These are phyloP conservation scores for Chionomys nivalis DNA, from an alignment of 2,113 vertebrate species.

Conservation along the genomic window DNA sequence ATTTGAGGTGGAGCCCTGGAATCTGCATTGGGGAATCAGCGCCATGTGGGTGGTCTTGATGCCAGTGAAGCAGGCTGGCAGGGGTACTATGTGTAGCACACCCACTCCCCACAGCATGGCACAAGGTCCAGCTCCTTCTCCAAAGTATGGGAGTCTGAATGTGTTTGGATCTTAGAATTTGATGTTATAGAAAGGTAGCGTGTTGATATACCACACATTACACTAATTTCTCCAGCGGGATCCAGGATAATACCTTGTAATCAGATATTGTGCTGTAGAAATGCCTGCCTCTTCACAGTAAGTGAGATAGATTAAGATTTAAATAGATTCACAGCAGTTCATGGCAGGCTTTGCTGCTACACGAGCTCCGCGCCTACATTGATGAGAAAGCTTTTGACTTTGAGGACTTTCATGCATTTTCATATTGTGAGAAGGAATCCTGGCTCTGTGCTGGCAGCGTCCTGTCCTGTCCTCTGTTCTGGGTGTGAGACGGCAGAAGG, in stretches of 20 bases:
- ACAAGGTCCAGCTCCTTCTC: background rate
- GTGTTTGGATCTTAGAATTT: constrained; percentile 9
- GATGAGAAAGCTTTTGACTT: constrained; percentile 57
- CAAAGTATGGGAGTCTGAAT: background rate
- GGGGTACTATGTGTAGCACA: fast-evolving
- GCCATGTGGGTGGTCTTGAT: background rate
- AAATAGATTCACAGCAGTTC: constrained; percentile 48
- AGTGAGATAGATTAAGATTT: constrained; percentile 64
- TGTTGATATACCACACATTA: background rate
- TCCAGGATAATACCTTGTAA: background rate
- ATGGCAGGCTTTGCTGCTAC: constrained; percentile 44
- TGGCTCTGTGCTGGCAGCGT: constrained; percentile 8
- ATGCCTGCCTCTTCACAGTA: background rate
- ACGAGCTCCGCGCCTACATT: background rate
- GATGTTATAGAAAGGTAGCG: background rate
- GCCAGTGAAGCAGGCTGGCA: background rate
- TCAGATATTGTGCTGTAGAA: background rate
- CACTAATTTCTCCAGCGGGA: background rate
- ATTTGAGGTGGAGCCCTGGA: background rate
- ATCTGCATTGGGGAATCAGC: background rate
- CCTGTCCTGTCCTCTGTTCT: background rate
- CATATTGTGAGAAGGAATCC: background rate
- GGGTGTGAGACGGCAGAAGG: constrained; percentile 51
- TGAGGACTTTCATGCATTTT: constrained; percentile 37
- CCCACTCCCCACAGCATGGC: fast-evolving